Evolutionary conservation across 1,140 invertebrate species (phyloP).

Genomic region (Cotesia vestalis): DNA sequence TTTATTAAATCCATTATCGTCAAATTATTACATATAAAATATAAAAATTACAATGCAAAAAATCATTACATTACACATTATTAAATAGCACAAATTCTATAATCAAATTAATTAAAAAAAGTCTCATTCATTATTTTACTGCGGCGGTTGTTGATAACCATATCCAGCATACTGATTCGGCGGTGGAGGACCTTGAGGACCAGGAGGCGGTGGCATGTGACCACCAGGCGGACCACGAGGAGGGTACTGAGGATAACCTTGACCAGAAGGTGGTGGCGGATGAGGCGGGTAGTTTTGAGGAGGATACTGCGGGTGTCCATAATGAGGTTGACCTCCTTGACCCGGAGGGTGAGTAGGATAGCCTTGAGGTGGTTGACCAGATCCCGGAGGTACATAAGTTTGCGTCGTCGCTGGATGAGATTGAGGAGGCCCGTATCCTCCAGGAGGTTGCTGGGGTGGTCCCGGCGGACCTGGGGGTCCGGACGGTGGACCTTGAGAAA

Average conservation of each 20-base stretch:
- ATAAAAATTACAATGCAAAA: conserved; percentile 37
- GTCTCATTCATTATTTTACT: conserved; percentile 47
- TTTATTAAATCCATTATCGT: no score
- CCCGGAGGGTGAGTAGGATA: conserved; percentile 60
- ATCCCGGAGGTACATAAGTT: conserved; percentile 60
- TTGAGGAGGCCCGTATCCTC: conserved; percentile 57
- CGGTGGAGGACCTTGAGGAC: conserved; percentile 62
- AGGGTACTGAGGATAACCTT: conserved; percentile 62
- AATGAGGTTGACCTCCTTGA: conserved; percentile 59
- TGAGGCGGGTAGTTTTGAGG: conserved; percentile 64
- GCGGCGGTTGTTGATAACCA: conserved; percentile 64
- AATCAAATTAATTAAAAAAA: conserved; percentile 14
- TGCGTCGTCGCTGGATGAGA: conserved; percentile 61
- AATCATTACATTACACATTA: conserved; percentile 26
- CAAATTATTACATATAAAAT: conserved; percentile 30
- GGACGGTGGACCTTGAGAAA: conserved; percentile 46
- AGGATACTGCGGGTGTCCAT: conserved; percentile 64
- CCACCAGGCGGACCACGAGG: conserved; percentile 57
- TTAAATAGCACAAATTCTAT: conserved; percentile 1
- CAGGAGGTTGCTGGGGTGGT: conserved; percentile 49
- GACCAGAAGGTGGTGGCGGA: conserved; percentile 60
- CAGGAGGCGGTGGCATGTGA: conserved; percentile 64
- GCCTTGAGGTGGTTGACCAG: conserved; percentile 60
- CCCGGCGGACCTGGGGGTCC: conserved; percentile 51
- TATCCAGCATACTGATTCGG: conserved; percentile 66